phyloP scores from a whole-genome alignment of 2,797 vertebrate genomes.

The Xiphorhynchus erythropygius region DNA sequence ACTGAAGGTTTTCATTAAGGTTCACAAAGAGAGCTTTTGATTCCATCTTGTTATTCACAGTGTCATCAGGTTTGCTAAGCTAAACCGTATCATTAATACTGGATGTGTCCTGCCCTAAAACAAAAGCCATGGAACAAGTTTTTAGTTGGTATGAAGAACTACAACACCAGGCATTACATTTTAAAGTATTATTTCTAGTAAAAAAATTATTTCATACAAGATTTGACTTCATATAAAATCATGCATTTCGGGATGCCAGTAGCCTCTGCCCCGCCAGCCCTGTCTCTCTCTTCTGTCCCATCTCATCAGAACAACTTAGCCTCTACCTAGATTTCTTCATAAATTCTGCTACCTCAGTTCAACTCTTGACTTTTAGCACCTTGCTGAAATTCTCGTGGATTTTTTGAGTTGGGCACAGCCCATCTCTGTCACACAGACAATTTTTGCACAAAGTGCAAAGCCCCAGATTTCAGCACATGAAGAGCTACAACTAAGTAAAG shows the following conservation, averaged over 20 bases:
- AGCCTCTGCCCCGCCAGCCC: not conserved
- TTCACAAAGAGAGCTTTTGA: not conserved
- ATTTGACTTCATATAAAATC: not conserved
- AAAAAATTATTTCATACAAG: not conserved
- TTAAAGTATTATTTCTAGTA: not conserved
- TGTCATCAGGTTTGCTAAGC: not conserved
- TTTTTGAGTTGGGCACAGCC: fast-evolving
- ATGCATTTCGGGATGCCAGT: not conserved
- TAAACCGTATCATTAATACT: not conserved
- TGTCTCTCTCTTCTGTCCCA: not conserved
- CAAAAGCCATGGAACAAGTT: not conserved
- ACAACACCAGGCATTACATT: not conserved
- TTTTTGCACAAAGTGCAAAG: not conserved
- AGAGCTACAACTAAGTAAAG: not conserved
- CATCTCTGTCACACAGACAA: not conserved
- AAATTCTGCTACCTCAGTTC: not conserved
- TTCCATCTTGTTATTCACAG: not conserved
- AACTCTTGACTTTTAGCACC: not conserved
- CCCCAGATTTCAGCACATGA: not conserved
- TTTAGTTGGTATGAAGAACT: not conserved
- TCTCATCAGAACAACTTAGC: not conserved
- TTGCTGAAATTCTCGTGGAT: not conserved
- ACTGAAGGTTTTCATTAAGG: not conserved
- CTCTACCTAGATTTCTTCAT: not conserved
- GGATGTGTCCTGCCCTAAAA: not conserved